A percentile compares a stretch with the other conserved stretches of the same genome.
Evolutionary conservation across 2,113 vertebrate genomes (phyloP).

Genomic region (Synodontis membranacea): DNA sequence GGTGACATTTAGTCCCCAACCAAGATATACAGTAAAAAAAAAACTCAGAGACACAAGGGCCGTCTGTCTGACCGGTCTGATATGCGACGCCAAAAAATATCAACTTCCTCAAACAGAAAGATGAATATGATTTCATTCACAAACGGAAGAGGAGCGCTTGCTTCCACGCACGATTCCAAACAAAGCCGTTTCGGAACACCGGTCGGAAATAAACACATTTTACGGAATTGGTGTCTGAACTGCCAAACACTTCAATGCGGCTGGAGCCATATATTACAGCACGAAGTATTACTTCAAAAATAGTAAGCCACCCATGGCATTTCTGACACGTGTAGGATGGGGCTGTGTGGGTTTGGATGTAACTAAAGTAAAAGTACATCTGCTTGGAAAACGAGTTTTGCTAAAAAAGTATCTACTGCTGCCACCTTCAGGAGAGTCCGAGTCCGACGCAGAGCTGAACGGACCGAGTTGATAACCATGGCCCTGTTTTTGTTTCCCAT

Average conservation of each 20-base stretch:
- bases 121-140: neutral
- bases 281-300: neutral
- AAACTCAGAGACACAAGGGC: constrained; percentile 59
- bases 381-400: neutral
- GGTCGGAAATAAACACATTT: neutral
- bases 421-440: constrained; percentile 80
- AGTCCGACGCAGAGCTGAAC: constrained; percentile 41
- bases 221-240: constrained; percentile 2
- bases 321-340: neutral
- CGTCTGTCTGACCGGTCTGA: neutral
- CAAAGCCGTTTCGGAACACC: neutral
- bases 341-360: neutral
- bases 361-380: neutral
- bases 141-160: neutral
- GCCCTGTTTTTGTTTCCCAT: neutral
- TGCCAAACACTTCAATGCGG: neutral
- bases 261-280: neutral
- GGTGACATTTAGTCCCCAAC: neutral
- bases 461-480: neutral
- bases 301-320: neutral
- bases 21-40: neutral
- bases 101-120: constrained; percentile 12
- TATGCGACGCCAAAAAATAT: constrained; percentile 28
- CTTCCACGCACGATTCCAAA: neutral
- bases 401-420: constrained; percentile 83